Evolutionary conservation across 2,888 invertebrate species (phyloP), one percentile per base, ranked within the genome.

Genomic region (Linyphia triangularis): DNA sequence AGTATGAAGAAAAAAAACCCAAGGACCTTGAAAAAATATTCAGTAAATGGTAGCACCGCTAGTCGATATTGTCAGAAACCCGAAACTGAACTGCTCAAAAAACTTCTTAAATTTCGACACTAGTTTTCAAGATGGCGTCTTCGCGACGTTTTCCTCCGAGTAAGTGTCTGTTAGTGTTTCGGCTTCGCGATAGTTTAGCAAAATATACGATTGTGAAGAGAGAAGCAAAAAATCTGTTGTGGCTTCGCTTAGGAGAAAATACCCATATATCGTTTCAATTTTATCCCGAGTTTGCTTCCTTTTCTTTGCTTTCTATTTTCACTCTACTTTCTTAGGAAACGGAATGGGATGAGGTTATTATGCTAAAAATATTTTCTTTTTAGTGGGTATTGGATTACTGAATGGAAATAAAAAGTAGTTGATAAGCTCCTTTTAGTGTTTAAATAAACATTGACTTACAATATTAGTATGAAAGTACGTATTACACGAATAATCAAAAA

Each of bases 91-190:
- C 82, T 61, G 72, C 82, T 82, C 72, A 63, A 43, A 82, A 82
- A 84, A 84, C 63, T 84, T 84, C 84, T 75, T 75, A 84, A 84
- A 84, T 84, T 84, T 84, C 84, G 84, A 75, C 75, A 84, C 84
- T 75, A 84, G 75, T 83, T 84, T 83, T 75, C 84, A 84, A 84
- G 84, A 84, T 84, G 84, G 84, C 84, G 84, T 67, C 83, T 75
- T 30, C 40, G 63, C 37, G 37, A 51, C 63, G 57, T 75, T 84
- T 75, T 61, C 73, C 37, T 37, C 37, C 51, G 33, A 65, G 75
- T 75, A 75, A 84, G 57, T 67, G 84, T 84, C 75, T 67, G 65
- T 75, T 84, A 75, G 75, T 75, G 84, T 84, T 75, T 84, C 84
- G 30, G 84, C 65, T 37, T 51, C 37, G 19, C 67, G 75, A 77